Percentiles rank a stretch among this genome's conserved stretches.
Evolutionary conservation across 2,113 vertebrate species (phyloP).

Genomic region (Syngnathus floridae): DNA sequence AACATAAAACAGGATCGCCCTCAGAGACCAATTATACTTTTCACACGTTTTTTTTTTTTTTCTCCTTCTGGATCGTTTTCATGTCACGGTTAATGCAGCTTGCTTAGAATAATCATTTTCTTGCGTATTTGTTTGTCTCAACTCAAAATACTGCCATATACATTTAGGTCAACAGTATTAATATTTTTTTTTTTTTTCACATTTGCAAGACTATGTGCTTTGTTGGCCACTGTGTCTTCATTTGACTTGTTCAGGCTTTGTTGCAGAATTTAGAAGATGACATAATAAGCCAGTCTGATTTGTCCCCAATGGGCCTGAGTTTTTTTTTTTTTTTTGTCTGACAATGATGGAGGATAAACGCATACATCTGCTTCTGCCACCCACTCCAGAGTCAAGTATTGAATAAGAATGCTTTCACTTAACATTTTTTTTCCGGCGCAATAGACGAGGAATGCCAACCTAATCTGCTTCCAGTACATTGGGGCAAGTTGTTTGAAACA

Average conservation of each 20-base stretch:
- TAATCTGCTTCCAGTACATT: not conserved
- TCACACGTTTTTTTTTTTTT: too few relatives aligned
- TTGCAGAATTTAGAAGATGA: too few relatives aligned
- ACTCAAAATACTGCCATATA: too few relatives aligned
- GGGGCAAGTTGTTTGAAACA: not conserved
- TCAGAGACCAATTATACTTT: constrained; percentile 46
- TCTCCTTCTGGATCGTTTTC: constrained; percentile 4
- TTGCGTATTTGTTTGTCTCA: not conserved
- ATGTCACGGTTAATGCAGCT: not conserved
- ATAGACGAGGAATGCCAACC: not conserved
- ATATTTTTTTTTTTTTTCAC: too few relatives aligned
- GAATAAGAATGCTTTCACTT: not conserved
- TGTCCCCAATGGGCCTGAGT: not conserved
- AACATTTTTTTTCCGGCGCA: not conserved
- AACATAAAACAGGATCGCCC: constrained; percentile 20
- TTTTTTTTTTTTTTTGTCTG: not conserved
- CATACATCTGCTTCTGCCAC: not conserved
- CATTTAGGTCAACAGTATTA: too few relatives aligned
- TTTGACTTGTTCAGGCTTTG: too few relatives aligned
- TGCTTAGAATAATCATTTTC: not conserved
- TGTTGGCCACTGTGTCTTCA: too few relatives aligned
- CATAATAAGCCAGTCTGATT: not conserved
- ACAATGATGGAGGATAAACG: not conserved
- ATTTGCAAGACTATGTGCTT: too few relatives aligned
- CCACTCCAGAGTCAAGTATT: not conserved